phyloP scores from a whole-genome alignment of 2,113 vertebrate genomes.

The Mirounga angustirostris region DNA sequence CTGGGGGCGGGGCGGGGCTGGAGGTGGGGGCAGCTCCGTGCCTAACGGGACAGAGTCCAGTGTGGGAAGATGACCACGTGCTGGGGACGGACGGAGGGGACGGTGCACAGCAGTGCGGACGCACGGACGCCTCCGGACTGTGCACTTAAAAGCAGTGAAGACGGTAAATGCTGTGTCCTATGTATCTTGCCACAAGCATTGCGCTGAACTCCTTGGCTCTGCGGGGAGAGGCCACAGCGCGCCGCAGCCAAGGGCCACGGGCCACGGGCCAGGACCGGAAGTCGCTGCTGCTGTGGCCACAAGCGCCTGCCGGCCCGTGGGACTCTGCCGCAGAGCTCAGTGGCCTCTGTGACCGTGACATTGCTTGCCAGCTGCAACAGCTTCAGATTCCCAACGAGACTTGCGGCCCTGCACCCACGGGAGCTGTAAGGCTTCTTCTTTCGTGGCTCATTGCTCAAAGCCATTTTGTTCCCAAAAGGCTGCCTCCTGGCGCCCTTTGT shows the following conservation, averaged over 20 bases:
- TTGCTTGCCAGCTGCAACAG: accelerated
- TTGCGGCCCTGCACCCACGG: accelerated
- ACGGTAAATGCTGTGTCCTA: neutral
- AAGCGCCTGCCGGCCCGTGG: accelerated
- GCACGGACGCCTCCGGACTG: accelerated
- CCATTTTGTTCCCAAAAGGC: neutral
- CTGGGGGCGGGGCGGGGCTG: too few species aligned
- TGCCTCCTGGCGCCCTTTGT: neutral
- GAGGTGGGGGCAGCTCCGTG: neutral
- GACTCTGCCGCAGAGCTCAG: neutral
- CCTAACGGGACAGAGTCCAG: neutral
- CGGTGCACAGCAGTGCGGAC: accelerated
- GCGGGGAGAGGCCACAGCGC: neutral
- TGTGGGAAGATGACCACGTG: neutral
- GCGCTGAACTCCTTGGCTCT: neutral
- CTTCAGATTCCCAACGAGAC: accelerated
- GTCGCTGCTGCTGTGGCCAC: neutral
- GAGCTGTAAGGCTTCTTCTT: accelerated
- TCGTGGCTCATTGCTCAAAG: accelerated
- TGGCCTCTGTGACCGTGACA: neutral
- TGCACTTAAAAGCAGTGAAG: neutral
- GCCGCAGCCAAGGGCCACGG: neutral
- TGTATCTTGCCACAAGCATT: neutral
- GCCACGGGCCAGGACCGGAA: neutral
- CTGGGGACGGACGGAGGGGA: neutral